phyloP scores from a whole-genome alignment of 92 coral and sea anemone genomes.

The Pocillopora grandis region DNA sequence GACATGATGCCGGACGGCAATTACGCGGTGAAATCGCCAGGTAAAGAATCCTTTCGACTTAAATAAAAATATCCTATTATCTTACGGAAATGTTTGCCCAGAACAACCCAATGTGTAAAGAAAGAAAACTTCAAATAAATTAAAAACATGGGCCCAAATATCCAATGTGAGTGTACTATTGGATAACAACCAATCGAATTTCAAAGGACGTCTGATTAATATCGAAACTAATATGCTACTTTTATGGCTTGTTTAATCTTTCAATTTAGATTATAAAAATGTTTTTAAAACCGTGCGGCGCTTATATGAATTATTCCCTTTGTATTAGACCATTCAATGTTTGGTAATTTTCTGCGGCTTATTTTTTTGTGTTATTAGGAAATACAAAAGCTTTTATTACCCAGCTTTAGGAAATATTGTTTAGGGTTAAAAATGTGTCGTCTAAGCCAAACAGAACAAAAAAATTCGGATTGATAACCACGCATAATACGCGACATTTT shows the following conservation, averaged over 20 bases:
- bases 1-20: background rate
- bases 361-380: slow-evolving; percentile 3
- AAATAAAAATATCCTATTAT: background rate
- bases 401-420: slow-evolving; percentile 4
- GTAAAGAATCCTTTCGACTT: background rate
- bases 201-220: background rate
- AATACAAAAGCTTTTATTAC: background rate
- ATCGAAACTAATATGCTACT: background rate
- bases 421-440: background rate
- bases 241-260: slow-evolving; percentile 4
- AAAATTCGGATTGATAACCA: background rate
- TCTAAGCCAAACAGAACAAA: background rate
- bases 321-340: background rate
- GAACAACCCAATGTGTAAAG: slow-evolving; percentile 9
- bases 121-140: slow-evolving; percentile 20
- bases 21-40: background rate
- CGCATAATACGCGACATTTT: background rate
- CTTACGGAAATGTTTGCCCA: slow-evolving; percentile 2
- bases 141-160: slow-evolving; percentile 2
- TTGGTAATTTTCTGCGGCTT: background rate
- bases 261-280: slow-evolving; percentile 12
- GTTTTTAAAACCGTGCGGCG: background rate
- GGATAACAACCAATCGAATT: background rate
- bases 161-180: background rate
- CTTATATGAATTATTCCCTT: background rate